Evolutionary conservation across 1,140 invertebrate species (phyloP).

Genomic region (Macrobrachium rosenbergii): DNA sequence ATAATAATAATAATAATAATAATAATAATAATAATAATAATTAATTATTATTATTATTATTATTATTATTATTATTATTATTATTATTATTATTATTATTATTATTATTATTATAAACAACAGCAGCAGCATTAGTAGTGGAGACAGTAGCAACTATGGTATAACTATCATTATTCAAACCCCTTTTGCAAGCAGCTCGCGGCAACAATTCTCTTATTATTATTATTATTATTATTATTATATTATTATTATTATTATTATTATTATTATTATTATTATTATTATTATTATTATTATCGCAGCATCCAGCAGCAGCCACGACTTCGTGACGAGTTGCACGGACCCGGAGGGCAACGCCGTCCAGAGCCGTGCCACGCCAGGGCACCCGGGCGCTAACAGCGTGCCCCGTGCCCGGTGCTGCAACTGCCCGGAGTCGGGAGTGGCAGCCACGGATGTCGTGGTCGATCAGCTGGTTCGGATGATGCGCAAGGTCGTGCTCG

Average conservation of each 20-base stretch:
- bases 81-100: no score
- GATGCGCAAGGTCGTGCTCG: slow-evolving; percentile 55
- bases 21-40: no score
- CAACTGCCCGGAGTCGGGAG: slow-evolving; percentile 49
- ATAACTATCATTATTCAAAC: no score
- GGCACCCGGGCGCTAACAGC: not conserved
- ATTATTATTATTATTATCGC: not conserved
- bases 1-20: no score
- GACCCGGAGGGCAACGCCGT: slow-evolving; percentile 46
- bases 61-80: no score
- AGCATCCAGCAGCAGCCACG: not conserved
- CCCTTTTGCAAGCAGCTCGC: no score
- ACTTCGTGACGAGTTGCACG: slow-evolving; percentile 28
- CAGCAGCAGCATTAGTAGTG: no score
- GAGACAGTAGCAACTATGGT: no score
- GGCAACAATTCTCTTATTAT: no score
- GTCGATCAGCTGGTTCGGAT: slow-evolving; percentile 54
- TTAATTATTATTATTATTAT: no score
- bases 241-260: slow-evolving; percentile 8
- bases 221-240: no score
- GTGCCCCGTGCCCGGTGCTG: slow-evolving; percentile 42
- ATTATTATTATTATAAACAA: no score
- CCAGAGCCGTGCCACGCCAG: not conserved
- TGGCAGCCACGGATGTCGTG: slow-evolving; percentile 20
- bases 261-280: not conserved